Evolutionary conservation across 2,888 invertebrate species (phyloP).

Genomic region (Lepidocyrtinus sp.): DNA sequence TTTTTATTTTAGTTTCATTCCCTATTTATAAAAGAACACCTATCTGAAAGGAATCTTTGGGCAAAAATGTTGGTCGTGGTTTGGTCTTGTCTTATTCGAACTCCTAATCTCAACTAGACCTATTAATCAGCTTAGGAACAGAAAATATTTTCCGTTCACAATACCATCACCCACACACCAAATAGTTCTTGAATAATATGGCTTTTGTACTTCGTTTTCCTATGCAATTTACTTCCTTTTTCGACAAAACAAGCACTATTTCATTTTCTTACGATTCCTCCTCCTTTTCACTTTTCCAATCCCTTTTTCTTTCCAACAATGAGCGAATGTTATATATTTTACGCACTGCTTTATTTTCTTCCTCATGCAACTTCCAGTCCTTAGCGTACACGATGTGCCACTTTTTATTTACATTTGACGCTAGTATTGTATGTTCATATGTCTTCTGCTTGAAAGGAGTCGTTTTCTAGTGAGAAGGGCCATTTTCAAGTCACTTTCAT

Average conservation of each 20-base stretch:
- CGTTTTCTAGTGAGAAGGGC: slow-evolving; percentile 29
- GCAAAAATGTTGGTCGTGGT: no score
- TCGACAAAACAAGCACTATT: background rate
- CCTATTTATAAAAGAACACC: background rate
- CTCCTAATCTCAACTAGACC: slow-evolving; percentile 16
- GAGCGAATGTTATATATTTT: no score
- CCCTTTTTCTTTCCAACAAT: slow-evolving; percentile 10
- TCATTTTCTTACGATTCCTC: background rate
- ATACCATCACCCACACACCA: background rate
- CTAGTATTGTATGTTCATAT: no score
- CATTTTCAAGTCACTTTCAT: slow-evolving; percentile 35
- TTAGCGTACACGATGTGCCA: slow-evolving; percentile 34
- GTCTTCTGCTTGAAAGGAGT: slow-evolving; percentile 28
- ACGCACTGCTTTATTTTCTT: no score
- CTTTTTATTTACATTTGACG: slow-evolving; percentile 27
- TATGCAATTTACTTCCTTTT: slow-evolving; percentile 16
- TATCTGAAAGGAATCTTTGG: no score
- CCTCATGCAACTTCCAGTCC: no score
- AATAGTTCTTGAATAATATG: background rate
- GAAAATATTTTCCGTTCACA: background rate
- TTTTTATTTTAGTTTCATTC: background rate
- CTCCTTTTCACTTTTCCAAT: slow-evolving; percentile 1
- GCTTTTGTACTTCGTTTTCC: background rate
- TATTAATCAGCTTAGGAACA: slow-evolving; percentile 42
- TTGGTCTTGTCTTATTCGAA: background rate